Conservation (phyloP, 2,113 vertebrate species). For the Gymnarchus niloticus region DNA sequence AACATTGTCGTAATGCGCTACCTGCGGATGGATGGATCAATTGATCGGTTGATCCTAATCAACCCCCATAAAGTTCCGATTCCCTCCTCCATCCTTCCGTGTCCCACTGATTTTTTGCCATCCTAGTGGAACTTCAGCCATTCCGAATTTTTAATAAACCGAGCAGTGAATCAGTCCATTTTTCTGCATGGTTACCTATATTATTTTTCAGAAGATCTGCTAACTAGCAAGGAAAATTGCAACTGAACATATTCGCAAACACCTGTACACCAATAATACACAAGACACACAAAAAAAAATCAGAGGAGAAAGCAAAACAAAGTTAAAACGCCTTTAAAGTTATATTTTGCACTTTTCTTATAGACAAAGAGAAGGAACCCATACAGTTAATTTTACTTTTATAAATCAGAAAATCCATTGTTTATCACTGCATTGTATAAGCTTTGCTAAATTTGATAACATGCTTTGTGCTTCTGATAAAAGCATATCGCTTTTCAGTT, state of each 20-base stretch:
- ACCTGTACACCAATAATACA: background rate
- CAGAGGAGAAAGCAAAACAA: background rate
- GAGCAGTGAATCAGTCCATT: background rate
- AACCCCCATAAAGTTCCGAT: too few relatives aligned
- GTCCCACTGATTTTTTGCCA: too few relatives aligned
- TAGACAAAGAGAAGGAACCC: background rate
- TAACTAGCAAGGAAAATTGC: background rate
- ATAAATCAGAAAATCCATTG: background rate
- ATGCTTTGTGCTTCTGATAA: background rate
- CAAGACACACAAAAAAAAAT: background rate
- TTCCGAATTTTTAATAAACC: background rate
- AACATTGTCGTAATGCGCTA: too few relatives aligned
- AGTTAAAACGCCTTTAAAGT: too few relatives aligned
- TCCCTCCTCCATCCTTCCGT: too few relatives aligned
- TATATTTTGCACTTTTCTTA: too few relatives aligned
- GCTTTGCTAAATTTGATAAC: background rate
- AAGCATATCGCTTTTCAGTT: background rate
- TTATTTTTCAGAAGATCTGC: too few relatives aligned
- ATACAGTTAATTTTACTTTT: background rate
- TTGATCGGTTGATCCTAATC: too few relatives aligned
- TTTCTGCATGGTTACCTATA: too few relatives aligned
- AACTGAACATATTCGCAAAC: too few relatives aligned
- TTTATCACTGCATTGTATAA: background rate
- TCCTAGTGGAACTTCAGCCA: background rate
- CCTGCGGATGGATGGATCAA: too few relatives aligned